phyloP scores from a whole-genome alignment of 1,140 invertebrate species.

The Caenorhabditis latens region DNA sequence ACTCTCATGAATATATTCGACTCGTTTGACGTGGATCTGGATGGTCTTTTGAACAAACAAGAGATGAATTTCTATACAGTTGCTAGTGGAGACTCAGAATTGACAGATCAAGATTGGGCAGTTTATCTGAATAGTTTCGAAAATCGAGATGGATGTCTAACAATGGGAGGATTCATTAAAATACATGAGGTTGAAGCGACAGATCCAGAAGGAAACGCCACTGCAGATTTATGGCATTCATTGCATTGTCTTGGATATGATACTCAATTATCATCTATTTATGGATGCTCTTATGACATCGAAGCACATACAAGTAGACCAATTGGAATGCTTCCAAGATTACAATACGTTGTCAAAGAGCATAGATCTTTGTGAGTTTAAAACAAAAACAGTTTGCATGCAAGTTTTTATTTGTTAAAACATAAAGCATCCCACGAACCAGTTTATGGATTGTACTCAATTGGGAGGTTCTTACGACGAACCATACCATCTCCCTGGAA shows the following conservation, averaged over 20 bases:
- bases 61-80: slow-evolving; percentile 43
- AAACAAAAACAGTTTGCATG: background rate
- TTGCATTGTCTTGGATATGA: slow-evolving; percentile 31
- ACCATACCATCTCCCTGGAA: background rate
- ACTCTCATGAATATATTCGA: slow-evolving; percentile 44
- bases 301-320: background rate
- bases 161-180: slow-evolving; percentile 24
- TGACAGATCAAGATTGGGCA: slow-evolving; percentile 35
- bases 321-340: slow-evolving; percentile 5
- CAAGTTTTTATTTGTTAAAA: too few species aligned
- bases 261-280: slow-evolving; percentile 17
- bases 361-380: slow-evolving; percentile 28
- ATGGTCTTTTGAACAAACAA: slow-evolving; percentile 22
- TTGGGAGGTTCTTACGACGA: slow-evolving; percentile 2
- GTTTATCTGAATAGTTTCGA: slow-evolving; percentile 35
- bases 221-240: slow-evolving; percentile 16
- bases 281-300: slow-evolving; percentile 39
- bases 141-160: slow-evolving; percentile 45
- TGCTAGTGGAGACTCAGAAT: slow-evolving; percentile 25
- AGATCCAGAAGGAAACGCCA: slow-evolving; percentile 37
- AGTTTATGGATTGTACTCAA: slow-evolving; percentile 4
- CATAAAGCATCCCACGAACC: too few species aligned
- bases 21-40: slow-evolving; percentile 26
- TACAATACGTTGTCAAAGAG: slow-evolving; percentile 29
- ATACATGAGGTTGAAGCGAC: slow-evolving; percentile 25